Conservation (phyloP, 1,140 invertebrate species). For the Lepidurus apus region DNA sequence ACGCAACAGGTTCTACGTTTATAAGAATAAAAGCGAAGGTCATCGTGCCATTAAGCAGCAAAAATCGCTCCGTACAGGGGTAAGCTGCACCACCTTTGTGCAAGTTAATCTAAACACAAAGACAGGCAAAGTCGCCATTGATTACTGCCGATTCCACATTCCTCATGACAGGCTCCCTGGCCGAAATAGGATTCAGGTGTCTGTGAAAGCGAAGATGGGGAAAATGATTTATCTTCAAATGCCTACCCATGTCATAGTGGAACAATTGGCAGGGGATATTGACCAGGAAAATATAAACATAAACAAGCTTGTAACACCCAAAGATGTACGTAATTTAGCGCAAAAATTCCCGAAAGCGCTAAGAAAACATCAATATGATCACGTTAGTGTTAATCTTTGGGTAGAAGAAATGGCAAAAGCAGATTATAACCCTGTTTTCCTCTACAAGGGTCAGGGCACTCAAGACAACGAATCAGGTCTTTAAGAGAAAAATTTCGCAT, state of each 20-base stretch:
- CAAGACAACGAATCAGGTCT: background rate
- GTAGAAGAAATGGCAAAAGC: slow-evolving; percentile 19
- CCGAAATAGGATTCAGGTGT: background rate
- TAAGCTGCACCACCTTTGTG: too few relatives aligned
- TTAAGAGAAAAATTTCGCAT: slow-evolving; percentile 3
- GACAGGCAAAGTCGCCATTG: too few relatives aligned
- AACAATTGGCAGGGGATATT: background rate
- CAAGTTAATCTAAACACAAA: too few relatives aligned
- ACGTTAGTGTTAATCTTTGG: slow-evolving; percentile 22
- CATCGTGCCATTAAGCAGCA: too few relatives aligned
- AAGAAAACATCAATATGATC: background rate
- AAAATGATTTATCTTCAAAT: background rate
- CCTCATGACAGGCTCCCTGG: too few relatives aligned
- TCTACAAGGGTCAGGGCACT: slow-evolving; percentile 23
- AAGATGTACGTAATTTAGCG: slow-evolving; percentile 25
- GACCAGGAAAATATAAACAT: background rate
- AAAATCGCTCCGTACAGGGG: too few relatives aligned
- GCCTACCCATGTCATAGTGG: background rate
- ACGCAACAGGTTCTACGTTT: too few relatives aligned
- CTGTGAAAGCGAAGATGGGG: background rate
- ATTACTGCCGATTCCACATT: too few relatives aligned
- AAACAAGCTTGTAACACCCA: slow-evolving; percentile 11
- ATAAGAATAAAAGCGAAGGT: too few relatives aligned
- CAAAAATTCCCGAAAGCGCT: slow-evolving; percentile 14
- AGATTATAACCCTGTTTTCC: slow-evolving; percentile 5